Percentiles rank a stretch among this genome's conserved stretches.
Conservation (phyloP, 2,888 invertebrate genomes). For the Mimachlamys varia region DNA sequence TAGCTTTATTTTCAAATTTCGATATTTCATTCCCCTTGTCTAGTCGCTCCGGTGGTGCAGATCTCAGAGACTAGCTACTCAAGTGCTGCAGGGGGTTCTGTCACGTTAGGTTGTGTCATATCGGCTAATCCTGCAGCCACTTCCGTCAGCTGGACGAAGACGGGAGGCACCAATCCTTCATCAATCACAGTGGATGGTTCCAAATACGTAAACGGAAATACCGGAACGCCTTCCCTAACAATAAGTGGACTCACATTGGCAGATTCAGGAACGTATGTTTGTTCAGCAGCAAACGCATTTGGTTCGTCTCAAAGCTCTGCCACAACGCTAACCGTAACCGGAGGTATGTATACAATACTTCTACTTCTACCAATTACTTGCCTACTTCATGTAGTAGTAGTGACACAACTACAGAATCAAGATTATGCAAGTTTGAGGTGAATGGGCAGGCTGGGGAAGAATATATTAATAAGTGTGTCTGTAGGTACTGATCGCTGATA, state of each 20-base stretch:
- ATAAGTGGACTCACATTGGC: not conserved
- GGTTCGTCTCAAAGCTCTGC: not conserved
- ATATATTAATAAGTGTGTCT: too few species aligned
- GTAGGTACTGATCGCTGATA: too few species aligned
- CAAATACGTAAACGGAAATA: not conserved
- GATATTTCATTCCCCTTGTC: too few species aligned
- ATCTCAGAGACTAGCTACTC: not conserved
- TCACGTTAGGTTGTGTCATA: not conserved
- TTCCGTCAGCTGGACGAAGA: not conserved
- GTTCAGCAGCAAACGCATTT: not conserved
- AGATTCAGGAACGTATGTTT: not conserved
- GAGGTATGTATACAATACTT: not conserved
- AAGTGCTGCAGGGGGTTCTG: not conserved
- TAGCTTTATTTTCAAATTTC: too few species aligned
- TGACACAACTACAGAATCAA: too few species aligned
- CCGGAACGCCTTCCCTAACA: not conserved
- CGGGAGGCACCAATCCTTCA: not conserved
- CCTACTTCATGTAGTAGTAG: too few species aligned
- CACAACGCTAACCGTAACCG: not conserved
- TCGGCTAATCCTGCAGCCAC: not conserved
- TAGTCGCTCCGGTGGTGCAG: not conserved
- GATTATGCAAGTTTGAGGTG: too few species aligned
- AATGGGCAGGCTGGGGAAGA: too few species aligned
- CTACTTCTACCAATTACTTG: too few species aligned
- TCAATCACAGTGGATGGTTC: not conserved